Evolutionary conservation across 2,113 vertebrate species (phyloP).

Genomic region (Charina bottae): DNA sequence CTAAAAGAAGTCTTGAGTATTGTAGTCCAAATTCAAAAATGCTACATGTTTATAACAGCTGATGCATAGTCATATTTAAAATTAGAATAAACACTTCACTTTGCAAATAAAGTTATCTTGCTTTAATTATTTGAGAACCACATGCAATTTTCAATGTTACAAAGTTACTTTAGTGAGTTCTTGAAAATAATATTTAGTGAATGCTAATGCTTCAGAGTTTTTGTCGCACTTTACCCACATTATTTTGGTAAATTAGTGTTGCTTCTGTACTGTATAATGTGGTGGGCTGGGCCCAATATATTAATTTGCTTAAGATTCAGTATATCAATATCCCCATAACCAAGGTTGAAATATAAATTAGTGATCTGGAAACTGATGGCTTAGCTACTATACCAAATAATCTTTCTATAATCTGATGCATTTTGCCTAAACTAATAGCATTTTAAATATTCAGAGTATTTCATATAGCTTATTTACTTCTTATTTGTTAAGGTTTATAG

Average conservation of each 20-base stretch:
- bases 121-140: not conserved
- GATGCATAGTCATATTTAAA: not conserved
- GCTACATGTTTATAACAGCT: not conserved
- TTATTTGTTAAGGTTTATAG: not conserved
- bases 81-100: not conserved
- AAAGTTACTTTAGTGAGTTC: not conserved
- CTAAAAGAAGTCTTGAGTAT: not conserved
- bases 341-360: not conserved
- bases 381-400: not conserved
- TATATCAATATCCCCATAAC: not conserved
- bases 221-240: not conserved
- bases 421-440: not conserved
- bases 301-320: not conserved
- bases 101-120: not conserved
- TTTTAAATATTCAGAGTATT: not conserved
- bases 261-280: not conserved
- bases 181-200: not conserved
- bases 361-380: too few species aligned
- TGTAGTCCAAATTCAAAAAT: not conserved
- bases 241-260: not conserved
- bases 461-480: not conserved
- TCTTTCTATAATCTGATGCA: not conserved
- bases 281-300: not conserved
- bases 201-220: not conserved
- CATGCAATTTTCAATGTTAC: not conserved